Evolutionary conservation across 2,797 vertebrate species (phyloP).

Genomic region (Otolemur crassicaudatus): DNA sequence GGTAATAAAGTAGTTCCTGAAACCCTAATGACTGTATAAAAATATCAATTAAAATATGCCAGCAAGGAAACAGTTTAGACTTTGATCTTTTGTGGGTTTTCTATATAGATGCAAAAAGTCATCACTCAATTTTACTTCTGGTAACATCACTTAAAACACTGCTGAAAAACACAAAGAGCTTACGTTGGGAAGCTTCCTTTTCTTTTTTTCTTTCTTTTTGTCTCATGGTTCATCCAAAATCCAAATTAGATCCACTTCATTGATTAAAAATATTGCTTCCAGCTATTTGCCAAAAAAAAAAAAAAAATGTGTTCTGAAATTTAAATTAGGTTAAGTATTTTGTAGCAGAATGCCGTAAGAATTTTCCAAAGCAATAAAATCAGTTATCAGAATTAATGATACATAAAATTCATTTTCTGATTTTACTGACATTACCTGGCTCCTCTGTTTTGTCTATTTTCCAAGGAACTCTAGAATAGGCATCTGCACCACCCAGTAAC

Average conservation of each 20-base stretch:
- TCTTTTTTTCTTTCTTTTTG: neutral
- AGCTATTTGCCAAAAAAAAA: slow-evolving; percentile 74
- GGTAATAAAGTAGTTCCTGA: slow-evolving; percentile 59
- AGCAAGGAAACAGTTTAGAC: slow-evolving; percentile 45
- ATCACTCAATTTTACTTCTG: slow-evolving; percentile 57
- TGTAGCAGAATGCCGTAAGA: slow-evolving; percentile 85
- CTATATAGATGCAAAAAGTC: slow-evolving; percentile 48
- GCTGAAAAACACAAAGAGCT: slow-evolving; percentile 66
- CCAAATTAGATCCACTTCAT: slow-evolving; percentile 84
- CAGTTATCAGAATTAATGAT: slow-evolving; percentile 87
- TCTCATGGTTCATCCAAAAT: slow-evolving; percentile 75
- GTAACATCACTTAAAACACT: slow-evolving; percentile 67
- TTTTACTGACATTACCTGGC: slow-evolving; percentile 83
- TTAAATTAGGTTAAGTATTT: slow-evolving; percentile 87
- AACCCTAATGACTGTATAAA: slow-evolving; percentile 51
- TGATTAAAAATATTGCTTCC: slow-evolving; percentile 87
- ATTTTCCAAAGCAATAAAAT: slow-evolving; percentile 87
- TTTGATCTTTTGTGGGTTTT: slow-evolving; percentile 54
- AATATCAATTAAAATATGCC: slow-evolving; percentile 61
- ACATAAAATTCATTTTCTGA: slow-evolving; percentile 85
- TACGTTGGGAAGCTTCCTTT: slow-evolving; percentile 72
- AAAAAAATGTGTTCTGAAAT: slow-evolving; percentile 78
- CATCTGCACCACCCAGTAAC: slow-evolving; percentile 40
- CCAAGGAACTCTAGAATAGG: slow-evolving; percentile 69
- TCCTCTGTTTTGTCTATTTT: slow-evolving; percentile 77